phyloP scores from a whole-genome alignment of 2,797 vertebrate species.

The Acipenser oxyrinchus region DNA sequence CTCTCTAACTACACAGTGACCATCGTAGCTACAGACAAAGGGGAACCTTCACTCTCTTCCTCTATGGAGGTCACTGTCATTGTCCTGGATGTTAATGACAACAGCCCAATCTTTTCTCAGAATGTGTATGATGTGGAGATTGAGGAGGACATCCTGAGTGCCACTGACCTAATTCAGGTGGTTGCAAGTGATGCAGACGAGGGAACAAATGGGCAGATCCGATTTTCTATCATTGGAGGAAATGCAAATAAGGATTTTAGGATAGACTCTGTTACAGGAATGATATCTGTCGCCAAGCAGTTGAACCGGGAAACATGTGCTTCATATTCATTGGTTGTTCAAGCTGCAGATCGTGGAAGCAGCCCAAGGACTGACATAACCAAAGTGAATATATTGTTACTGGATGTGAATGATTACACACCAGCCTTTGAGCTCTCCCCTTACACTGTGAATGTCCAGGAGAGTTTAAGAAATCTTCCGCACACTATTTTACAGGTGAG shows the following conservation, averaged over 20 bases:
- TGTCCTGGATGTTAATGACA: conserved; percentile 89
- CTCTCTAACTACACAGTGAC: conserved; percentile 82
- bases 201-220: conserved; percentile 85
- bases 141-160: conserved; percentile 74
- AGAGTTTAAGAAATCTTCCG: conserved; percentile 73
- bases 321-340: conserved; percentile 71
- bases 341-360: conserved; percentile 81
- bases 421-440: conserved; percentile 85
- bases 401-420: conserved; percentile 84
- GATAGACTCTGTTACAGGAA: conserved; percentile 84
- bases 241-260: conserved; percentile 71
- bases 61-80: conserved; percentile 74
- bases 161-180: conserved; percentile 80
- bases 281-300: conserved; percentile 79
- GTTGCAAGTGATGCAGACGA: conserved; percentile 77
- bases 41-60: conserved; percentile 75
- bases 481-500: conserved; percentile 83
- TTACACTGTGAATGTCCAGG: conserved; percentile 74
- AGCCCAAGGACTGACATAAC: conserved; percentile 71
- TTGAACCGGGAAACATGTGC: conserved; percentile 75
- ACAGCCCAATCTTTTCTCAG: conserved; percentile 80
- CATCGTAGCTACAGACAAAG: conserved; percentile 87
- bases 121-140: conserved; percentile 80
- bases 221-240: conserved; percentile 70
- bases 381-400: conserved; percentile 68